Base-by-base conservation (phyloP, 2,113 vertebrate genomes). In the Siniperca chuatsi region DNA sequence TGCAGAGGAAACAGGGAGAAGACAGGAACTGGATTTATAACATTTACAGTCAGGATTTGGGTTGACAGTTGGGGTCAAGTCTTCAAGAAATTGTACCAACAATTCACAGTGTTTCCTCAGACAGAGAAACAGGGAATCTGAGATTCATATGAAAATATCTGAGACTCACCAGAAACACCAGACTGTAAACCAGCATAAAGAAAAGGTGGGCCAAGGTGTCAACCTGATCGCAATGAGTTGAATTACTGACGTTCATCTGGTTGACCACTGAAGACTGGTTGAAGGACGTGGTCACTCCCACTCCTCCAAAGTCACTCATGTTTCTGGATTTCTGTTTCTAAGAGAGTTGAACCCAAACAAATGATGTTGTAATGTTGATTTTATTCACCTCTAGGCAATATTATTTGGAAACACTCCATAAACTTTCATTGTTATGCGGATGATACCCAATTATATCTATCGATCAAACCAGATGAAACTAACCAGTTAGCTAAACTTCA, bases 101-200 rank as follows among this genome's bases (percentile, higher is more conserved):
- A 29, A 5, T 29, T 29, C 29, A 4, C 8, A 29, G 29, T 29
- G 29, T 29, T 29, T 29, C 8, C 4, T 23, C 12, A 25, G 12
- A 10, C 1, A 6, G 21, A 12, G 37, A 42, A 11, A 1, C 1
- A 25, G 64, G 4, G 4, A 33, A 44, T 25, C 1, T 74, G 62
- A 29, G 29, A 29, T 29, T 29, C 29, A 29, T 29, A 29, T 29
- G 29, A 29, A 2, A 54, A 35, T 15, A 7, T 37, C 4, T 0
- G 42, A 29, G 3, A 75, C 90, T 89, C 70, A 95, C 82, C 9
- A 94, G 25, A 18, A 93, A 96, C 35, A 95, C 64, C 44, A 94
- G 42, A 0, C 84, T 81, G 86, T 94, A 94, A 80, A 82, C 8
- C 4, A 79, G 4, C 6, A 91, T 95, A 1, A 97, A 73, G 11